Conservation (phyloP, 2,888 invertebrate genomes). For the Drosophila yooni region DNA sequence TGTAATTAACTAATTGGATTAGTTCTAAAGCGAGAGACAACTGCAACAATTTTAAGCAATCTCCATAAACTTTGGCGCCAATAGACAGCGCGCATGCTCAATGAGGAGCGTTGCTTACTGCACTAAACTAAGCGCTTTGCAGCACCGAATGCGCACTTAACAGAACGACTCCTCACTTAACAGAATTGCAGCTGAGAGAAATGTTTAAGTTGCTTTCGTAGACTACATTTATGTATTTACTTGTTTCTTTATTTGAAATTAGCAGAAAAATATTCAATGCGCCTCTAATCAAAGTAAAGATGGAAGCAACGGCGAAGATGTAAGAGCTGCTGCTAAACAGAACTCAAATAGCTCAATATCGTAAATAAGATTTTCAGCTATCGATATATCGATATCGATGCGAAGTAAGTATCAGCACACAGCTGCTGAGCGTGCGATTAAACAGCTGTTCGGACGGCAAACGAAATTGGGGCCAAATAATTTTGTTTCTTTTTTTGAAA, state of each 20-base stretch:
- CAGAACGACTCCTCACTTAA: conserved; percentile 4
- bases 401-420: conserved; percentile 10
- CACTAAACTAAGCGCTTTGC: neutral
- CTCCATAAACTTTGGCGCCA: conserved; percentile 35
- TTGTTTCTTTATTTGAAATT: neutral
- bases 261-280: neutral
- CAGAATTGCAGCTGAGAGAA: neutral
- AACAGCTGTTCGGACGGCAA: conserved; percentile 56
- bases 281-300: neutral
- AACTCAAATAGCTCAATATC: neutral
- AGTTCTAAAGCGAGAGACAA: conserved; percentile 37
- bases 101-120: neutral
- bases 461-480: conserved; percentile 25
- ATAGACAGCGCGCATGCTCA: conserved; percentile 33
- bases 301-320: neutral
- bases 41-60: conserved; percentile 35
- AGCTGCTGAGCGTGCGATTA: conserved; percentile 40
- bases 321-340: neutral
- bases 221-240: neutral
- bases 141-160: conserved; percentile 18
- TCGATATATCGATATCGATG: conserved; percentile 33
- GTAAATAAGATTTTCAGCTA: neutral
- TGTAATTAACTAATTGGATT: conserved; percentile 83
- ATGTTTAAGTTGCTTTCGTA: neutral
- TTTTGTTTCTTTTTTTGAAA: conserved; percentile 32